phyloP scores from a whole-genome alignment of 2,797 vertebrate species.

The Merluccius polli region DNA sequence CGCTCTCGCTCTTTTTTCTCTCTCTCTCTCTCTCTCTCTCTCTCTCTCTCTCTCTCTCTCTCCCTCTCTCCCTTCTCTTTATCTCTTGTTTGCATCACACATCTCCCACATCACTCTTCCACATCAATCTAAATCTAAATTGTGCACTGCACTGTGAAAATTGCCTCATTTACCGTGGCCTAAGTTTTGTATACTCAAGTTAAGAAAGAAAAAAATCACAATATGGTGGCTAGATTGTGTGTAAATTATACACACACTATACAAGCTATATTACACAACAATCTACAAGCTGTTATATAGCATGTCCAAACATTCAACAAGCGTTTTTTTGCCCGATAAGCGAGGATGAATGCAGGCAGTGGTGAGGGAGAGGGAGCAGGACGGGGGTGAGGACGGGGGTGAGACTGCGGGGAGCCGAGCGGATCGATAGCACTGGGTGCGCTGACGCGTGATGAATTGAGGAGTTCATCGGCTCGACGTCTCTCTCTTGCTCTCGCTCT shows the following conservation, averaged over 20 bases:
- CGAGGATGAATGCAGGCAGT: not conserved
- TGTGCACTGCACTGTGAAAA: not conserved
- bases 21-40: not conserved
- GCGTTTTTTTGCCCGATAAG: not conserved
- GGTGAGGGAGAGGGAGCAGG: conserved; percentile 25
- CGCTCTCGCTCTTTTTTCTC: conserved; percentile 9
- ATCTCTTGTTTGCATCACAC: not conserved
- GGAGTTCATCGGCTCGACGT: conserved; percentile 59
- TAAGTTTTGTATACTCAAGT: conserved; percentile 10
- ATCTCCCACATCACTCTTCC: not conserved
- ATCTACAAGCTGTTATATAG: not conserved
- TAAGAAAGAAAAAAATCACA: not conserved
- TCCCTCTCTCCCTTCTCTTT: not conserved
- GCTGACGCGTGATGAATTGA: conserved; percentile 62
- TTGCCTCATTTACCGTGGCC: conserved; percentile 12
- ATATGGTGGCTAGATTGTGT: conserved; percentile 13
- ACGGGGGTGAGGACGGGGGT: too few relatives aligned
- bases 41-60: not conserved
- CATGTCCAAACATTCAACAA: not conserved
- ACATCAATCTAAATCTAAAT: not conserved
- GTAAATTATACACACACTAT: not conserved
- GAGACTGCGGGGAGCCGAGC: not conserved
- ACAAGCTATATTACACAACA: not conserved
- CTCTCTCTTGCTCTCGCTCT: not conserved
- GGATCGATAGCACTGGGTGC: conserved; percentile 54